Base-by-base conservation (phyloP, 1,140 invertebrate genomes). In the Leptopilina boulardi region DNA sequence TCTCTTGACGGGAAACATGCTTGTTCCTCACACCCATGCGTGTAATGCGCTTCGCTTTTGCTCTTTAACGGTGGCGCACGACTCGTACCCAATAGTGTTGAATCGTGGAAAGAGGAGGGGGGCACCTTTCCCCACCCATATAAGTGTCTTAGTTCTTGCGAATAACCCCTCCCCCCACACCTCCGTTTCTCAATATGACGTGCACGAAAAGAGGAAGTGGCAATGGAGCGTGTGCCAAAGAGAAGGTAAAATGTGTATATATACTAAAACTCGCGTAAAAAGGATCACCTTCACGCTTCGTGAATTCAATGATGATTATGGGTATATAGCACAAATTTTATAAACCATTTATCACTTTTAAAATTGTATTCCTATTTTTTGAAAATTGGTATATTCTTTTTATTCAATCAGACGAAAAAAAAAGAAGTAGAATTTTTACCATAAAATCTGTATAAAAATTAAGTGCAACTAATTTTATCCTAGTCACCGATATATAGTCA, bases 1-100 rank as follows among this genome's bases (percentile, higher is more conserved):
- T 9, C 34, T 9, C 34, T 38, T n/a, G n/a, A n/a, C n/a, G 3
- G 19, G 38, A 11, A 59, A 44, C n/a, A 30, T 23, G 21, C 72
- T 34, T 26, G 38, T 19, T 75, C 26, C 54, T 74, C 72, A 54
- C 26, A 72, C 74, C 71, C 71, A n/a, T 30, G 59, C 59, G 59
- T 66, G 59, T 66, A 66, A 66, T 66, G 26, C 59, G 23, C 26
- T 66, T 5, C 15, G 51, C 18, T 54, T 66, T 30, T 26, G 23
- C 59, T 66, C 59, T 66, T 66, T 66, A 38, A 66, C 23, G 13
- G 21, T 30, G 59, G 23, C 59, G 59, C 59, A 30, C 59, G 59
- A 66, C 59, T 66, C 23, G 21, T 30, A 66, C 59, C n/a, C 26
- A 66, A 34, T 38, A 6, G 34, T 30, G 5, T 30, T n/a, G n/a